Evolutionary conservation across 1,140 invertebrate genomes (phyloP).

Genomic region (Triops longicaudatus): DNA sequence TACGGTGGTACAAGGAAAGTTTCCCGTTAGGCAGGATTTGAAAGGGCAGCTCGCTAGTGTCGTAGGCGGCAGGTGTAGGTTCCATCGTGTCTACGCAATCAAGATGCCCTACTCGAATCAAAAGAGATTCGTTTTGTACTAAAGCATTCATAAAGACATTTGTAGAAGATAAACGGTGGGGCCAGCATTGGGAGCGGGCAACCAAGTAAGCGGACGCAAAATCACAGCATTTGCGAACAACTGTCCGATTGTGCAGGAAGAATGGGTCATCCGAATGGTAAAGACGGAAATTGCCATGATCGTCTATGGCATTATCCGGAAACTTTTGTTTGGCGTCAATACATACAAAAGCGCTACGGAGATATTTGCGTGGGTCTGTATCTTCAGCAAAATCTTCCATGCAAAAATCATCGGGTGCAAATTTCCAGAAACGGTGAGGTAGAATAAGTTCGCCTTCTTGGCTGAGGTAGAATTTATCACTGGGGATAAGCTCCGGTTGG

Average conservation of each 20-base stretch:
- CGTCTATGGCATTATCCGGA: not conserved
- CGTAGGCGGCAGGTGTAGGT: not conserved
- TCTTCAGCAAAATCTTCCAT: constrained; percentile 25
- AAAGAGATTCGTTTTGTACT: constrained; percentile 7
- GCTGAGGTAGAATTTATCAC: constrained; percentile 18
- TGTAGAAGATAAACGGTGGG: not conserved
- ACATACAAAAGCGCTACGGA: constrained; percentile 19
- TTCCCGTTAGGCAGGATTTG: not conserved
- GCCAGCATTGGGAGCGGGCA: not conserved
- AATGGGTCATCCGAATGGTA: not conserved
- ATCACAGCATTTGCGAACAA: constrained; percentile 23
- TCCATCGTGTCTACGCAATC: not conserved
- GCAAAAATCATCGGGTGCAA: not conserved
- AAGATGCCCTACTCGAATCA: not conserved
- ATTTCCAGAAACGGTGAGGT: constrained; percentile 17
- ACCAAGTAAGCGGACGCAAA: not conserved
- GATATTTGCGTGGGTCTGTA: not conserved
- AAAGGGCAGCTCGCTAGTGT: not conserved
- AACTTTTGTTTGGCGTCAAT: not conserved
- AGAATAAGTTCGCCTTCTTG: constrained; percentile 9
- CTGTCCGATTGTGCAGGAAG: not conserved
- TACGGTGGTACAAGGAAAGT: not conserved
- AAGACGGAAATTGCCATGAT: not conserved
- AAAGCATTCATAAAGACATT: not conserved
- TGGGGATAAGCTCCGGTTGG: not conserved